These are phyloP conservation scores for Didymodactylos carnosus DNA, from an alignment of 2,888 invertebrate species.

Conservation along the genomic window DNA sequence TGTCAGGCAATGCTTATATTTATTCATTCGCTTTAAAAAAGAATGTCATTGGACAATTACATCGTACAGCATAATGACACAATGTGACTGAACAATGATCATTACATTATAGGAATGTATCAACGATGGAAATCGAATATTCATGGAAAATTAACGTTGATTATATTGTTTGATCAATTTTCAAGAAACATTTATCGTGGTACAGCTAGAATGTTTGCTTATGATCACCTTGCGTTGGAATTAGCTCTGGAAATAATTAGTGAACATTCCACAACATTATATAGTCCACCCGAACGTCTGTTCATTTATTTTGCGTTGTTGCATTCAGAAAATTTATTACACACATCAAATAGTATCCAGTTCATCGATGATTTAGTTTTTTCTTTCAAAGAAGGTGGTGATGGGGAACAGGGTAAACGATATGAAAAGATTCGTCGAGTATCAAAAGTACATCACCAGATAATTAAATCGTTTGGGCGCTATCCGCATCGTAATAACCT, in stretches of 20 bases:
- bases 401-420: background rate
- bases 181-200: background rate
- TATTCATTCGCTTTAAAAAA: no score
- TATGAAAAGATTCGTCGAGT: background rate
- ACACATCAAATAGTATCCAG: background rate
- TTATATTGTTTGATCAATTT: conserved; percentile 9
- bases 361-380: background rate
- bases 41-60: no score
- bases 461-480: background rate
- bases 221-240: background rate
- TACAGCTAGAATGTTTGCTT: background rate
- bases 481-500: background rate
- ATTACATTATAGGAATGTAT: no score
- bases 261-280: background rate
- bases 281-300: background rate
- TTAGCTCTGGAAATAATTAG: background rate
- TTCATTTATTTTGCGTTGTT: conserved; percentile 5
- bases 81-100: no score
- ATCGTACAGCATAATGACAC: background rate
- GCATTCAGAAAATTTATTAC: background rate
- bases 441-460: background rate
- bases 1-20: no score
- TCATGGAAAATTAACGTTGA: conserved; percentile 2
- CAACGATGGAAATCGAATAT: background rate
- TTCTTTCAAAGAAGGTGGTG: background rate